A percentile compares a stretch with the other conserved stretches of the same genome.
phyloP scores from a whole-genome alignment of 2,113 vertebrate genomes.

The Gnathonemus echidnorhynchus region DNA sequence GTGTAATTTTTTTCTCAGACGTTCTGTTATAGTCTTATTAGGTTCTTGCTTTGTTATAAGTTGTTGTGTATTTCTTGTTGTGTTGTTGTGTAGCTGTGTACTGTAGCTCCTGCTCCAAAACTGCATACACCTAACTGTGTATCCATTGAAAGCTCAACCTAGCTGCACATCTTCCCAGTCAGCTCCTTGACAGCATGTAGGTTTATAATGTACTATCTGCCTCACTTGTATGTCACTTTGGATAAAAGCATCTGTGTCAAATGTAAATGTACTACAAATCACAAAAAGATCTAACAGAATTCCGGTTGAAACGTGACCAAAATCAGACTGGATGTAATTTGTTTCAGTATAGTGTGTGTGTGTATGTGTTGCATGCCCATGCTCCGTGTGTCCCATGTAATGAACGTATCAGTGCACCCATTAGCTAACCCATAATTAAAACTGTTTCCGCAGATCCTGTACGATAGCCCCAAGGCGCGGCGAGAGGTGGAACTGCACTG shows the following conservation, averaged over 20 bases:
- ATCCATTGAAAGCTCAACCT: neutral
- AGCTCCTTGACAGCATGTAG: neutral
- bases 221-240: neutral
- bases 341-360: neutral
- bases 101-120: neutral
- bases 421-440: neutral
- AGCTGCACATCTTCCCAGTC: neutral
- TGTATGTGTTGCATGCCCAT: neutral
- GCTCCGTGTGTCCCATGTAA: neutral
- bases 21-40: neutral
- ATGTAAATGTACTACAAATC: neutral
- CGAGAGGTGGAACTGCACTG: constrained; percentile 90
- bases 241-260: neutral
- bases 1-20: neutral
- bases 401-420: neutral
- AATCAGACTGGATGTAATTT: neutral
- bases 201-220: neutral
- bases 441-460: constrained; percentile 59
- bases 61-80: neutral
- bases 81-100: neutral
- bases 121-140: neutral
- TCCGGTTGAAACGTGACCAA: neutral
- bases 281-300: neutral
- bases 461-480: constrained; percentile 85
- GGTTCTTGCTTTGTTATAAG: neutral